phyloP scores from a whole-genome alignment of 37 sponge, comb jelly and placozoan genomes.

The Tethya wilhelma region DNA sequence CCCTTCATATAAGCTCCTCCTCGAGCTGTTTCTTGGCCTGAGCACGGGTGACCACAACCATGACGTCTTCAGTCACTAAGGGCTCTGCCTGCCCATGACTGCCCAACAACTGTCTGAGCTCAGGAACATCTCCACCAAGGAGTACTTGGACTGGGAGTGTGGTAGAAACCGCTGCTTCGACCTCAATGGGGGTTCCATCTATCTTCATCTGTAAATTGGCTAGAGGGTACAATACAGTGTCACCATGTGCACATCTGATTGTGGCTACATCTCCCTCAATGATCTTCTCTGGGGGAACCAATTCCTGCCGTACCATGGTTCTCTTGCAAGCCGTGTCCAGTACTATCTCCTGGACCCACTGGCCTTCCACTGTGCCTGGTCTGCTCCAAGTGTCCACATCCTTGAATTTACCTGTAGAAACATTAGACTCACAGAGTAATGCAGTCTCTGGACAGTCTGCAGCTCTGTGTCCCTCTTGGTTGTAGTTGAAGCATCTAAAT shows the following conservation, averaged over 20 bases:
- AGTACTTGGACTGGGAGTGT: slow-evolving; percentile 43
- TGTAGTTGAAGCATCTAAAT: slow-evolving; percentile 19
- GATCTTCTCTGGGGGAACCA: slow-evolving; percentile 31
- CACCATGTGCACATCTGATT: slow-evolving; percentile 58
- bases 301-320: slow-evolving; percentile 38
- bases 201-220: slow-evolving; percentile 20
- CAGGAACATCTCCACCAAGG: slow-evolving; percentile 46
- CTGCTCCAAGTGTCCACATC: too few species aligned
- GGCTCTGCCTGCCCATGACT: too few species aligned
- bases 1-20: too few species aligned
- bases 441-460: slow-evolving; percentile 15
- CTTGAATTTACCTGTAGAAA: too few species aligned
- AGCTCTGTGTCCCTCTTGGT: slow-evolving; percentile 32
- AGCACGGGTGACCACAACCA: too few species aligned
- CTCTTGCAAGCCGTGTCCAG: slow-evolving; percentile 32
- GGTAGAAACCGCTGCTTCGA: slow-evolving; percentile 33
- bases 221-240: slow-evolving; percentile 37
- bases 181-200: background rate
- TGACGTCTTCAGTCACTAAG: too few species aligned
- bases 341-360: background rate
- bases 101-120: background rate
- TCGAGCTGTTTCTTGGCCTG: too few species aligned
- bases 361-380: slow-evolving; percentile 8
- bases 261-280: slow-evolving; percentile 37
- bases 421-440: too few species aligned